Percentiles rank a stretch among this genome's conserved stretches.
These are phyloP conservation scores for Morus bassanus DNA, from an alignment of 2,797 vertebrate species.

Conservation along the genomic window DNA sequence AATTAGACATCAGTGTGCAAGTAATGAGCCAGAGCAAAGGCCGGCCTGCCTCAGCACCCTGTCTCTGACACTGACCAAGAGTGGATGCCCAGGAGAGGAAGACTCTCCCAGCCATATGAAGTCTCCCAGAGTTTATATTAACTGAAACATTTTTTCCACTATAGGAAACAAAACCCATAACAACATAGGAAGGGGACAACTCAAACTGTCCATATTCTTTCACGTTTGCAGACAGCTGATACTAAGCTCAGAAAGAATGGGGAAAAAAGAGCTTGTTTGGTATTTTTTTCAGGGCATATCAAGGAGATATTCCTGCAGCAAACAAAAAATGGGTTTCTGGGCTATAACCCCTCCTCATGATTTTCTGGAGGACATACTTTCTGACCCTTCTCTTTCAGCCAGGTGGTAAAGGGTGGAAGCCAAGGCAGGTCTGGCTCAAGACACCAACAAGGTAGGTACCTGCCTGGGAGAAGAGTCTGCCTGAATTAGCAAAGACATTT, in stretches of 20 bases:
- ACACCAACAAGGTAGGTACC: neutral
- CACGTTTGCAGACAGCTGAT: neutral
- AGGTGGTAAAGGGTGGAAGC: neutral
- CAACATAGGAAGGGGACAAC: neutral
- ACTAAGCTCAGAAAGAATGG: neutral
- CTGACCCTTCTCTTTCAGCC: neutral
- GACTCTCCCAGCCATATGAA: neutral
- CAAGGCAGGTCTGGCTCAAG: neutral
- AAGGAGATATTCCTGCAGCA: neutral
- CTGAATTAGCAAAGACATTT: neutral
- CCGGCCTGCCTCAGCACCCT: neutral
- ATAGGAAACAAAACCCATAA: neutral
- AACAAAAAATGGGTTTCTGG: neutral
- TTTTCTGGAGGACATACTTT: neutral
- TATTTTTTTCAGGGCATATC: neutral
- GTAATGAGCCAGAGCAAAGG: neutral
- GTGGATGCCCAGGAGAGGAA: neutral
- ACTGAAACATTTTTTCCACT: neutral
- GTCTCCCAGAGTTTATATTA: neutral
- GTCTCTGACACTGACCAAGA: neutral
- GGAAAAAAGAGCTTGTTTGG: accelerated
- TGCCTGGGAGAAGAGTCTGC: neutral
- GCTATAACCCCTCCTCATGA: neutral
- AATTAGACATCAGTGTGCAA: neutral
- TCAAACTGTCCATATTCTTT: neutral